Percentiles rank a stretch among this genome's conserved stretches.
These are phyloP conservation scores for Sturnira hondurensis DNA, from an alignment of 2,113 vertebrate species.

Conservation along the genomic window DNA sequence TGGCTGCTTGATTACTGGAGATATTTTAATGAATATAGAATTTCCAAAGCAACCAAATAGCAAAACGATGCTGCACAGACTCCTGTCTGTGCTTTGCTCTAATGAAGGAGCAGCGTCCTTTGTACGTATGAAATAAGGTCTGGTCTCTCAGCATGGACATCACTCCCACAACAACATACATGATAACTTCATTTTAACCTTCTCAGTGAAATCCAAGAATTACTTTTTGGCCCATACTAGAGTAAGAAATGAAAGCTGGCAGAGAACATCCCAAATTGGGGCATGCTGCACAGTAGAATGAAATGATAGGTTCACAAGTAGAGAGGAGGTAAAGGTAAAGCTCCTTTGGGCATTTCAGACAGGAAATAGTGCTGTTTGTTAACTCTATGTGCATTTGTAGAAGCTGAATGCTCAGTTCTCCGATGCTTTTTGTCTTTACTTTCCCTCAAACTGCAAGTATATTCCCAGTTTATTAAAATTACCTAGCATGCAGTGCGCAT, in stretches of 20 bases:
- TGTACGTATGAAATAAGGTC: not conserved
- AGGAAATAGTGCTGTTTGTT: not conserved
- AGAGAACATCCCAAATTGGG: not conserved
- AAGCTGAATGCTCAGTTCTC: not conserved
- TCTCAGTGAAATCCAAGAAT: not conserved
- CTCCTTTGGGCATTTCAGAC: not conserved
- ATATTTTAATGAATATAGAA: not conserved
- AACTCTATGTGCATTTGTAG: not conserved
- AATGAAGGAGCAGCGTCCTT: not conserved
- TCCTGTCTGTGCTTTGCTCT: not conserved
- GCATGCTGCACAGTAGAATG: not conserved
- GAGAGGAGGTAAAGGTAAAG: not conserved
- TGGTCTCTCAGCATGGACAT: not conserved
- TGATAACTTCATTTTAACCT: not conserved
- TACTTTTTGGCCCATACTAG: not conserved
- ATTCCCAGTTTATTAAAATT: not conserved
- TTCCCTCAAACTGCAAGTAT: not conserved
- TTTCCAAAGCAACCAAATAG: not conserved
- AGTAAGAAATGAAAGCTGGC: not conserved
- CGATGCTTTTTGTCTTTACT: not conserved
- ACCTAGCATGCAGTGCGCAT: not conserved
- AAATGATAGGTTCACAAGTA: not conserved
- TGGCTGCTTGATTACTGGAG: not conserved
- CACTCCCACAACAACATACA: not conserved
- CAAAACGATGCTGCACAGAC: not conserved